These are phyloP conservation scores for Cariama cristata DNA, from an alignment of 2,113 vertebrate species.

Conservation along the genomic window DNA sequence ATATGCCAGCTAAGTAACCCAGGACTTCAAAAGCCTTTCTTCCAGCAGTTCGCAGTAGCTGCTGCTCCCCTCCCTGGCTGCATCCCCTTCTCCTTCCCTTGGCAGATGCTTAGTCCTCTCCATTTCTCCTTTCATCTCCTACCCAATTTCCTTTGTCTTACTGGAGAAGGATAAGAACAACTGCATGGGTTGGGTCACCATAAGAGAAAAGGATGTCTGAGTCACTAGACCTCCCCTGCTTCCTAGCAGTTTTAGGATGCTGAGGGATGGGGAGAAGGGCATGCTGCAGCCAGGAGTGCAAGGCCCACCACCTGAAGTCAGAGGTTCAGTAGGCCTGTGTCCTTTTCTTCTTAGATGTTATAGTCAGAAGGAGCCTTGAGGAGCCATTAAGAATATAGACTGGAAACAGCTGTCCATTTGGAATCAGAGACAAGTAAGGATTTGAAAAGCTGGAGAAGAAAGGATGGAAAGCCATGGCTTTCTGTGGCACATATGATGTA, in stretches of 20 bases:
- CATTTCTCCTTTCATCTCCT: background rate
- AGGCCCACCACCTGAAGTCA: background rate
- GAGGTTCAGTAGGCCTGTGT: background rate
- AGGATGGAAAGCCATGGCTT: background rate
- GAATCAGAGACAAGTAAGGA: background rate
- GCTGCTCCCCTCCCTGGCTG: background rate
- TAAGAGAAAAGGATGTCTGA: background rate
- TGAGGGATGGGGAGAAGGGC: background rate
- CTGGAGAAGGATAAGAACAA: background rate
- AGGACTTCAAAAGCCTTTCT: background rate
- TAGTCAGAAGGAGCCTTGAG: background rate
- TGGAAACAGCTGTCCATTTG: background rate
- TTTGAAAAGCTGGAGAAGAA: background rate
- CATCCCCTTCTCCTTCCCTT: background rate
- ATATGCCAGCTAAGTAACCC: rapidly evolving
- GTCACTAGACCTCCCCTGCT: background rate
- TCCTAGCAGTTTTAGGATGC: background rate
- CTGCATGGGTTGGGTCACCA: rapidly evolving
- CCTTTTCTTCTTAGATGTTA: background rate
- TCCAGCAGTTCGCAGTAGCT: background rate
- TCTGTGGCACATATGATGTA: rapidly evolving
- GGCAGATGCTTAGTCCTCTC: background rate
- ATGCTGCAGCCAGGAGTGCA: rapidly evolving
- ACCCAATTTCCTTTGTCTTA: background rate
- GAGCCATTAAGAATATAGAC: background rate